Base-by-base conservation (phyloP, 1,140 invertebrate genomes). In the Sitobion miscanthi region DNA sequence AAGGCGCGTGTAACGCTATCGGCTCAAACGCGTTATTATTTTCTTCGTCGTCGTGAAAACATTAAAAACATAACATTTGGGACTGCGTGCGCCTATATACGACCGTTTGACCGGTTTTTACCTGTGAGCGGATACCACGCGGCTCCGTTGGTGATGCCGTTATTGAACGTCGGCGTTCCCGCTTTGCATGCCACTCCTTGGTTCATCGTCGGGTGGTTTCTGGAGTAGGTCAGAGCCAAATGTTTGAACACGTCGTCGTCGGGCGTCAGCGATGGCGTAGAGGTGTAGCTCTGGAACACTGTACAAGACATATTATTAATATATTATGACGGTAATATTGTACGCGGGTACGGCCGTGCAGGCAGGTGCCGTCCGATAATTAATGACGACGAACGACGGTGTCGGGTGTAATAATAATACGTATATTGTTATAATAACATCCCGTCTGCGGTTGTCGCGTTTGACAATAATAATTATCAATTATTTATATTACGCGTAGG, bases 211-310 rank as follows among this genome's bases (percentile, higher is more conserved):
- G 97, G 97, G 95, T 99, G 98, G 95, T 98, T 98, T 94, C 97
- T 97, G 5, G 98, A 97, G 95, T 99, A 99, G 11, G 97, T 97
- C 94, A 98, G 95, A 42, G 99, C 97, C 77, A 99, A 95, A 95
- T 99, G 97, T 94, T 97, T 97, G 95, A 99, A 99, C 7, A 99
- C 97, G 95, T 98, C 98, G 95, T 99, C 98, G 95, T 99, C 99
- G 0, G 98, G 98, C 69, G 98, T 96, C 69, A 96, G 95, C 42
- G 96, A 96, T 4, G 95, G 95, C 5, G 95, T 94, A 1, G 95
- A 95, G 8, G 94, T 91, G 57, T 95, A 95, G 90, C 95, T 95
- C 93, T 95, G 95, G 94, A 95, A 95, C 94, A 95, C 94, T 95
- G 93, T 23, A 93, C 3, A 38, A 38, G 21, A 42, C 52, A 54